phyloP scores from a whole-genome alignment of 2,797 vertebrate genomes.

The Pipistrellus pipistrellus region DNA sequence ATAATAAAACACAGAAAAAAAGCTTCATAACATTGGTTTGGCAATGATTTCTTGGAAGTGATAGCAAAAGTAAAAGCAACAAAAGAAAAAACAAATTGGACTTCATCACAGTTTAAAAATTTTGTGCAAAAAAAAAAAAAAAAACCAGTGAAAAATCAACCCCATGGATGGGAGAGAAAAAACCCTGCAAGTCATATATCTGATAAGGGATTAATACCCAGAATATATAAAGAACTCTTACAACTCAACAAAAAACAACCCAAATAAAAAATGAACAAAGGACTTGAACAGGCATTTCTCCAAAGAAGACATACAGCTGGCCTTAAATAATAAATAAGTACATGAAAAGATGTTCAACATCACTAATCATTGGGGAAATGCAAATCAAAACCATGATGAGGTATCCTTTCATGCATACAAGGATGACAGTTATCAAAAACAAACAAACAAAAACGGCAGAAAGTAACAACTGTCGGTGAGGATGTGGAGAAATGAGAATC shows the following conservation, averaged over 20 bases:
- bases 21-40: background rate
- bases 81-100: conserved; percentile 14
- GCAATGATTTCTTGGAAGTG: background rate
- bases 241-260: conserved; percentile 31
- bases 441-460: background rate
- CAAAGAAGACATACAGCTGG: conserved; percentile 33
- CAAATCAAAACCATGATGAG: conserved; percentile 50
- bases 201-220: background rate
- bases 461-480: background rate
- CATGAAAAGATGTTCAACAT: conserved; percentile 21
- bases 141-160: conserved; percentile 1
- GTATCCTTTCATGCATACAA: conserved; percentile 2
- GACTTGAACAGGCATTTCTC: conserved; percentile 16
- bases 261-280: conserved; percentile 44
- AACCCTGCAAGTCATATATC: background rate
- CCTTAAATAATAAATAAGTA: background rate
- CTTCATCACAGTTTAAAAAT: conserved; percentile 33
- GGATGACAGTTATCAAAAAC: background rate
- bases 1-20: background rate
- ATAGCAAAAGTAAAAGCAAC: conserved; percentile 24
- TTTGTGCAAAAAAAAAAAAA: conserved; percentile 35
- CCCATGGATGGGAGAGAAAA: background rate
- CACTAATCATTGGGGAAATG: conserved; percentile 2
- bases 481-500: background rate
- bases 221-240: conserved; percentile 25